Conservation (phyloP, 2,888 invertebrate species). For the Matsumyia berberina region DNA sequence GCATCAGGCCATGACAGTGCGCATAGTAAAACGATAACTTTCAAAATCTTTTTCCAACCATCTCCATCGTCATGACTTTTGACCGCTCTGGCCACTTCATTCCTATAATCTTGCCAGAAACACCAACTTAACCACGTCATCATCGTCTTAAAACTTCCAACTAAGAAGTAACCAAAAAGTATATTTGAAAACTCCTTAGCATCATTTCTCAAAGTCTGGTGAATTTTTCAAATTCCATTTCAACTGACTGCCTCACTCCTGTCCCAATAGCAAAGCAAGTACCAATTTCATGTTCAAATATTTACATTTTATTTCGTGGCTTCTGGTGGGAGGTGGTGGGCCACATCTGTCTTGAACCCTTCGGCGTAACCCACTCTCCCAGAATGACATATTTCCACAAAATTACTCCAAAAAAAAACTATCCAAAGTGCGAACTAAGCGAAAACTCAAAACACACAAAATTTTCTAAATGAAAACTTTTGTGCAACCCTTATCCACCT, state of each 20-base stretch:
- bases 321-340: neutral
- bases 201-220: neutral
- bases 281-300: conserved; percentile 54
- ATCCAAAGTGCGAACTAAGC: conserved; percentile 52
- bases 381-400: conserved; percentile 62
- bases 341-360: conserved; percentile 3
- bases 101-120: too few relatives aligned
- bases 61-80: too few relatives aligned
- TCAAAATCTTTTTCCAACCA: too few relatives aligned
- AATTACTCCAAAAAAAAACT: conserved; percentile 22
- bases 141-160: too few relatives aligned
- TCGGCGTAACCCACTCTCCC: too few relatives aligned
- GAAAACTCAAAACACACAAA: conserved; percentile 44
- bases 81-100: too few relatives aligned
- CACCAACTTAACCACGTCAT: too few relatives aligned
- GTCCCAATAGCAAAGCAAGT: neutral
- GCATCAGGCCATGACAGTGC: too few relatives aligned
- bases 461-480: conserved; percentile 52
- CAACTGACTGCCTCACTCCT: neutral
- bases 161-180: too few relatives aligned
- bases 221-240: conserved; percentile 17
- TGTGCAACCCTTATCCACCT: conserved; percentile 34
- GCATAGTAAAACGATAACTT: too few relatives aligned
- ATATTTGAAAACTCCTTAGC: neutral
- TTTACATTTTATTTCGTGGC: conserved; percentile 53